Conservation (phyloP, 64 coral and sea anemone species). For the Montipora cactus region DNA sequence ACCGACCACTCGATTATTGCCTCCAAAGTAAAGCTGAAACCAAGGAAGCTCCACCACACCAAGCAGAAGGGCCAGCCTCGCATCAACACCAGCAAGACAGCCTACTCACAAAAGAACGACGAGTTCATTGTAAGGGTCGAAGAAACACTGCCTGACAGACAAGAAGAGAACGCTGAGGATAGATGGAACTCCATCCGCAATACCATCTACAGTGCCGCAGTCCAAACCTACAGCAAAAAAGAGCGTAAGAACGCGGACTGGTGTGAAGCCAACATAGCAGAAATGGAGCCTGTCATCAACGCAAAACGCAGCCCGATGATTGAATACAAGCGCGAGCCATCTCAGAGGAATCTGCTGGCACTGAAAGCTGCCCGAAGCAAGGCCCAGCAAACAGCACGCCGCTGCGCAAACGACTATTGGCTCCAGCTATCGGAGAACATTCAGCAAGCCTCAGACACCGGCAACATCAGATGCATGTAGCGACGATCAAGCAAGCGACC, state of each 20-base stretch:
- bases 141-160: background rate
- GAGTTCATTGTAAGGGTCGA: constrained; percentile 1
- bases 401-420: too few relatives aligned
- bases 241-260: background rate
- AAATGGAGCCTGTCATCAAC: background rate
- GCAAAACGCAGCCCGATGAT: too few relatives aligned
- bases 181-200: constrained; percentile 25
- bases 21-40: background rate
- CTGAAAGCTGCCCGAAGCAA: too few relatives aligned
- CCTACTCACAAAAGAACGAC: background rate
- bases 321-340: too few relatives aligned
- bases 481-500: too few relatives aligned
- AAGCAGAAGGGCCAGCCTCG: constrained; percentile 15
- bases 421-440: too few relatives aligned
- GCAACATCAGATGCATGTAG: too few relatives aligned
- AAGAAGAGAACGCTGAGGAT: background rate
- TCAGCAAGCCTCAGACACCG: too few relatives aligned
- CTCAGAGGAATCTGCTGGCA: too few relatives aligned
- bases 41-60: background rate
- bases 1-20: constrained; percentile 39
- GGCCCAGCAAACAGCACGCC: too few relatives aligned
- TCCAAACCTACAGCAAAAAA: background rate
- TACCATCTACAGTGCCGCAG: background rate
- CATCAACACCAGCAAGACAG: constrained; percentile 39
- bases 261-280: too few relatives aligned